These are phyloP conservation scores for Polyodon spathula DNA, from an alignment of 2,113 vertebrate genomes.

Conservation along the genomic window DNA sequence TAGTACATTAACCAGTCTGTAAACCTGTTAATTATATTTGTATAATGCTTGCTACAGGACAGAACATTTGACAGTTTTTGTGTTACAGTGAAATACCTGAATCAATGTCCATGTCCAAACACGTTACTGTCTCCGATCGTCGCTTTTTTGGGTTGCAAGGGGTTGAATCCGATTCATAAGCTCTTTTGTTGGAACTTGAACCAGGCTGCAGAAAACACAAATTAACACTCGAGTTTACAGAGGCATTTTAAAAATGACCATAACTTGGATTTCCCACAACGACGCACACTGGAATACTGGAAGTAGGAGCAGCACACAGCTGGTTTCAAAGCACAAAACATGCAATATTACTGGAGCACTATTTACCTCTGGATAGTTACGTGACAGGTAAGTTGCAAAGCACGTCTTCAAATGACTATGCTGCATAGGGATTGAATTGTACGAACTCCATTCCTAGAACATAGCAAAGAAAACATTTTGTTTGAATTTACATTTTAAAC, in stretches of 20 bases:
- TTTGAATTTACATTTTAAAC: no score
- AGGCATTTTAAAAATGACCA: no score
- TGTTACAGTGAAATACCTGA: slow-evolving; percentile 67
- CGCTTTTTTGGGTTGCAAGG: slow-evolving; percentile 63
- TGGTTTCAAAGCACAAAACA: background rate
- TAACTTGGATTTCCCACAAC: no score
- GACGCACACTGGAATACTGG: background rate
- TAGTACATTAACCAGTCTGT: background rate
- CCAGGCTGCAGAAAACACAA: slow-evolving; percentile 46
- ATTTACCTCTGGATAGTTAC: slow-evolving; percentile 68
- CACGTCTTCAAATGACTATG: slow-evolving; percentile 75
- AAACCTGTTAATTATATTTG: no score
- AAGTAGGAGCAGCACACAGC: background rate
- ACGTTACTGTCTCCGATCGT: slow-evolving; percentile 35
- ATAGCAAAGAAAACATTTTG: background rate
- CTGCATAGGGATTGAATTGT: slow-evolving; percentile 86
- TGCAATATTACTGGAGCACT: background rate
- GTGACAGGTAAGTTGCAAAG: slow-evolving; percentile 74
- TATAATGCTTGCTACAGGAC: no score
- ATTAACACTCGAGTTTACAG: background rate
- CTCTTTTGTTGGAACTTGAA: slow-evolving; percentile 60
- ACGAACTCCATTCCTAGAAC: slow-evolving; percentile 72
- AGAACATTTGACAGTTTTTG: fast-evolving
- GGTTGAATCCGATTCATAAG: slow-evolving; percentile 54
- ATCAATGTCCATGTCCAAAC: slow-evolving; percentile 86